Conservation (phyloP, 2,113 vertebrate species). For the Tringa solitaria region DNA sequence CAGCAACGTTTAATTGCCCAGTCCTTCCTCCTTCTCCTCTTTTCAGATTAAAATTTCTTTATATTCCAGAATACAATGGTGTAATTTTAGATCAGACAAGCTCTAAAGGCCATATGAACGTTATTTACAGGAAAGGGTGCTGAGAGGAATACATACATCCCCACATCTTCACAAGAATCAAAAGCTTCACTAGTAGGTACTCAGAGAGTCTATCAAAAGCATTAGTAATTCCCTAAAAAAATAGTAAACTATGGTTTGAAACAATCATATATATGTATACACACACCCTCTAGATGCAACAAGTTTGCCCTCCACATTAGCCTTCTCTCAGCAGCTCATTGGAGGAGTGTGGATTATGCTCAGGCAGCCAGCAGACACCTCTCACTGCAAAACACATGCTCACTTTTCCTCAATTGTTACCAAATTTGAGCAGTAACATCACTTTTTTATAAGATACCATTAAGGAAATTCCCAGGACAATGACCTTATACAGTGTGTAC, state of each 20-base stretch:
- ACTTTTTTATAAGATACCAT: neutral
- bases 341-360: neutral
- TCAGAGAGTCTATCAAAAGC: neutral
- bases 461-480: neutral
- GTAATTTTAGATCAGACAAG: neutral
- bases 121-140: neutral
- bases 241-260: neutral
- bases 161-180: neutral
- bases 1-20: rapidly evolving
- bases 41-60: neutral
- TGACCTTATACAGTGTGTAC: neutral
- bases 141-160: neutral
- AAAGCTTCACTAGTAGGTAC: neutral
- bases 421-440: neutral
- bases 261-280: rapidly evolving
- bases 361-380: neutral
- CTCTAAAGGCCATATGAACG: neutral
- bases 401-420: neutral
- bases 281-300: neutral
- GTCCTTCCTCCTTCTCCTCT: neutral
- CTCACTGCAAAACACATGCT: neutral
- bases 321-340: neutral
- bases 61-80: neutral
- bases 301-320: neutral
- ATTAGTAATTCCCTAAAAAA: neutral